Percentiles rank a stretch among this genome's conserved stretches.
Evolutionary conservation across 2,797 vertebrate genomes (phyloP).

Genomic region (Serranus cabrilla): DNA sequence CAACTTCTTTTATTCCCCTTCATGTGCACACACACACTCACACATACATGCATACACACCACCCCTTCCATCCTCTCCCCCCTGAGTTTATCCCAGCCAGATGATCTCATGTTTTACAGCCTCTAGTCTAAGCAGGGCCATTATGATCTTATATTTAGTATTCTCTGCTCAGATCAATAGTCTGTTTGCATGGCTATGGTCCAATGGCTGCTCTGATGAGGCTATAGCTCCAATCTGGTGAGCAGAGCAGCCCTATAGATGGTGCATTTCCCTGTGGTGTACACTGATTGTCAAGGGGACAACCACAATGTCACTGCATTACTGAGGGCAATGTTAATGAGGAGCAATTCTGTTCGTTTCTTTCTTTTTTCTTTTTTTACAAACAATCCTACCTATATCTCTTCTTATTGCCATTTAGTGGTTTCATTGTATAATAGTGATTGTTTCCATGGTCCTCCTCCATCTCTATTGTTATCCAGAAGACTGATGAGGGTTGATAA

Average conservation of each 20-base stretch:
- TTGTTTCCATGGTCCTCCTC: constrained; percentile 17
- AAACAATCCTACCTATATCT: constrained; percentile 5
- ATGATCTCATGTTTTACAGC: constrained; percentile 48
- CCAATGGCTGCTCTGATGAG: constrained; percentile 36
- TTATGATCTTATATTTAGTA: constrained; percentile 45
- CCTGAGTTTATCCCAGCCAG: constrained; percentile 18
- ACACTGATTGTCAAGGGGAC: constrained; percentile 6
- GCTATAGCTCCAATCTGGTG: constrained; percentile 21
- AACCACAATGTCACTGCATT: constrained; percentile 19
- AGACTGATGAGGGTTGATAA: constrained; percentile 27
- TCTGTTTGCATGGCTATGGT: constrained; percentile 53
- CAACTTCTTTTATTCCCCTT: neutral
- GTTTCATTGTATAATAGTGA: constrained; percentile 12
- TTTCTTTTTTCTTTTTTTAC: too few relatives aligned
- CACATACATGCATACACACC: neutral
- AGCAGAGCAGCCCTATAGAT: constrained; percentile 8
- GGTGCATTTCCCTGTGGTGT: constrained; percentile 37
- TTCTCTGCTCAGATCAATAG: constrained; percentile 59
- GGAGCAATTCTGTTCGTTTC: constrained; percentile 2
- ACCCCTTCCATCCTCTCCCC: neutral
- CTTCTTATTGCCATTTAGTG: constrained; percentile 32
- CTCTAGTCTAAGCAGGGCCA: constrained; percentile 42
- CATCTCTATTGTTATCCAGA: constrained; percentile 10
- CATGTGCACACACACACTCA: neutral
- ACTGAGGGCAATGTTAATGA: constrained; percentile 27